These are phyloP conservation scores for Sycobia sp. DNA, from an alignment of 1,140 invertebrate genomes.

Conservation along the genomic window DNA sequence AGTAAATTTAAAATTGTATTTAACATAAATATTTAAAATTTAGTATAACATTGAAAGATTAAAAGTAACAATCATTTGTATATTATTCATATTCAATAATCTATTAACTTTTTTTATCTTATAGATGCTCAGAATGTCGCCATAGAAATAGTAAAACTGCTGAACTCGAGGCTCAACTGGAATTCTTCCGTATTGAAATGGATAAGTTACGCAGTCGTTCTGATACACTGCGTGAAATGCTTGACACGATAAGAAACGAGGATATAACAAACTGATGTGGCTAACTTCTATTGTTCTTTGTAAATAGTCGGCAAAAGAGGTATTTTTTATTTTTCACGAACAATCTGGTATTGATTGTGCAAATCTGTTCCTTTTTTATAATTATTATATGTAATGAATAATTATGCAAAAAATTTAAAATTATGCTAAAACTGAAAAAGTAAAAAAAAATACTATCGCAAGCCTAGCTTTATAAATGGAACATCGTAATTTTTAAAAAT, in stretches of 20 bases:
- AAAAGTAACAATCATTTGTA: too few relatives aligned
- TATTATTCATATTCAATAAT: too few relatives aligned
- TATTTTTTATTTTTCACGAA: conserved; percentile 28
- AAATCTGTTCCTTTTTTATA: conserved; percentile 30
- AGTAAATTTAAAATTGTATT: conserved; percentile 38
- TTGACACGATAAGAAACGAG: conserved; percentile 43
- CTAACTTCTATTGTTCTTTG: conserved; percentile 14
- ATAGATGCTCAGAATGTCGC: conserved; percentile 40
- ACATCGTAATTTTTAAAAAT: conserved; percentile 37
- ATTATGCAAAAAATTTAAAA: conserved; percentile 23
- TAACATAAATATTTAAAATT: neutral
- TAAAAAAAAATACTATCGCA: conserved; percentile 11
- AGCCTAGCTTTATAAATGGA: conserved; percentile 17
- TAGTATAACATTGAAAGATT: neutral
- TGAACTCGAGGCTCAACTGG: conserved; percentile 47
- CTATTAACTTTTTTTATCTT: neutral
- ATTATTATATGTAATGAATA: conserved; percentile 23
- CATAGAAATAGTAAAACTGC: conserved; percentile 34
- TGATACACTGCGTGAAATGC: conserved; percentile 46
- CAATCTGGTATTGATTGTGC: conserved; percentile 17
- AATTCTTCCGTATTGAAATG: conserved; percentile 47
- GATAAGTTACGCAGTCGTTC: conserved; percentile 48
- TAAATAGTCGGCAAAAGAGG: conserved; percentile 34
- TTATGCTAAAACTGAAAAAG: neutral
- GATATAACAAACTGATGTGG: conserved; percentile 34